phyloP scores from a whole-genome alignment of 2,113 vertebrate genomes.

The Thamnophis sirtalis region DNA sequence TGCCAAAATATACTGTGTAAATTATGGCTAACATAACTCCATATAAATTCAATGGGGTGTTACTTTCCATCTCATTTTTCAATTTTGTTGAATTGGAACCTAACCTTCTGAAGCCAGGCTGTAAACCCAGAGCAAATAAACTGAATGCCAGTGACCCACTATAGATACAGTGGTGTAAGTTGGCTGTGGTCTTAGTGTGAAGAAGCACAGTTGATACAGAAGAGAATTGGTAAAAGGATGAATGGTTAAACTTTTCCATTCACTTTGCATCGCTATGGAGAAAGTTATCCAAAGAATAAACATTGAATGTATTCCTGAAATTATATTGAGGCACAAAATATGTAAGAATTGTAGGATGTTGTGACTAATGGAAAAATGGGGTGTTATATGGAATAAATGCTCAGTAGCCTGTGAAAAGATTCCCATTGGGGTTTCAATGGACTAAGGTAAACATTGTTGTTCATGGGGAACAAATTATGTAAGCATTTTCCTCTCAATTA shows the following conservation, averaged over 20 bases:
- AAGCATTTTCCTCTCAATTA: background rate
- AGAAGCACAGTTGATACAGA: background rate
- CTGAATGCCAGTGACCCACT: background rate
- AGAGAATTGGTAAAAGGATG: background rate
- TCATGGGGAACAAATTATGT: background rate
- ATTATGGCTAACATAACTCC: background rate
- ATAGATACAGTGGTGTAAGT: background rate
- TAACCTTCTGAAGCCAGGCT: background rate
- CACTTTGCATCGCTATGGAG: background rate
- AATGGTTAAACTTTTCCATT: conserved; percentile 1
- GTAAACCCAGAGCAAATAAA: background rate
- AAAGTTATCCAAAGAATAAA: background rate
- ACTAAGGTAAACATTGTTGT: background rate
- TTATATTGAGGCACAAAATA: background rate
- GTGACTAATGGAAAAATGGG: background rate
- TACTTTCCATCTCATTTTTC: background rate
- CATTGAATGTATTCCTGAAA: background rate
- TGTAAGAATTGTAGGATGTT: background rate
- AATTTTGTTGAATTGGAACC: background rate
- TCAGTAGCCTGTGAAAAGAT: background rate
- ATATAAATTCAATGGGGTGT: background rate
- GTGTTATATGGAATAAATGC: background rate
- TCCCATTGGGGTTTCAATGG: background rate
- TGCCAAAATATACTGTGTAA: background rate
- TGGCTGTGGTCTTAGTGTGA: background rate